These are phyloP conservation scores for Recurvirostra avosetta DNA, from an alignment of 2,113 vertebrate species.

Conservation along the genomic window DNA sequence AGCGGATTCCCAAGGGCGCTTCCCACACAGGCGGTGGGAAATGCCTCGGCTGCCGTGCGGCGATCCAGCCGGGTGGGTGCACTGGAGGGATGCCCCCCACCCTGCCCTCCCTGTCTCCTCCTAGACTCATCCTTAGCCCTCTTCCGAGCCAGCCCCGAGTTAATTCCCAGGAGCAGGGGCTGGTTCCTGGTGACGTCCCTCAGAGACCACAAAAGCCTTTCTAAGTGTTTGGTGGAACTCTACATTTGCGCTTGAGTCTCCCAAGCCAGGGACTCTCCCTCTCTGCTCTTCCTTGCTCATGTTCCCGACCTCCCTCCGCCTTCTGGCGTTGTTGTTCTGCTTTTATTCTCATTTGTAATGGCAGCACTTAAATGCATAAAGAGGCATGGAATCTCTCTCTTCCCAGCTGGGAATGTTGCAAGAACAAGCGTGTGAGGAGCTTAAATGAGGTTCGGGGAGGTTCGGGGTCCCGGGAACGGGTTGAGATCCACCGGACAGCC, in stretches of 20 bases:
- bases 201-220: background rate
- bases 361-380: background rate
- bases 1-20: background rate
- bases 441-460: background rate
- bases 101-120: background rate
- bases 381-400: background rate
- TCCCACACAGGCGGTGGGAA: background rate
- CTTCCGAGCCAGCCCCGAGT: background rate
- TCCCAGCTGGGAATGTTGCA: background rate
- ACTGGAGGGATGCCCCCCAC: background rate
- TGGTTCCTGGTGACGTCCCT: background rate
- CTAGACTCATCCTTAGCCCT: background rate
- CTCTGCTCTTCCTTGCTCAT: background rate
- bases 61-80: accelerated
- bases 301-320: background rate
- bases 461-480: background rate
- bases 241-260: background rate
- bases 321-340: background rate
- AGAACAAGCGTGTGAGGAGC: background rate
- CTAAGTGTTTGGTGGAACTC: background rate
- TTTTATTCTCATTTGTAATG: background rate
- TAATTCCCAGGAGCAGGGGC: background rate
- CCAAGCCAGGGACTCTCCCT: background rate
- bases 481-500: background rate
- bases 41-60: background rate